These are phyloP conservation scores for Lethrus apterus DNA, from an alignment of 1,140 invertebrate species.

Conservation along the genomic window DNA sequence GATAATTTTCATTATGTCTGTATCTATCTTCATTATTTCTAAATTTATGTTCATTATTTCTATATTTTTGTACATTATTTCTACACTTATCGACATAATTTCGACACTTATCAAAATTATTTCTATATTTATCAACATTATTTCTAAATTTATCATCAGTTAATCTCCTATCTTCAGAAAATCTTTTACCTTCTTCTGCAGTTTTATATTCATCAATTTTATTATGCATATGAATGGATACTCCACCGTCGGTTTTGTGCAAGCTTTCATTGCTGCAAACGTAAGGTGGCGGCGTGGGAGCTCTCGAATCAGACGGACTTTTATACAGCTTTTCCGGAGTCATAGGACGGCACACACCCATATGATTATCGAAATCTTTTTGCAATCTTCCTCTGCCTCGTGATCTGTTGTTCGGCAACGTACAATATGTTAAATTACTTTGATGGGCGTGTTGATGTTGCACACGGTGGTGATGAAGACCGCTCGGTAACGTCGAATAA, in stretches of 20 bases:
- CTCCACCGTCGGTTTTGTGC: neutral
- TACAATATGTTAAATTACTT: slow-evolving; percentile 42
- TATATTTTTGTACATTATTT: slow-evolving; percentile 12
- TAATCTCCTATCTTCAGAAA: neutral
- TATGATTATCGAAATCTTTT: slow-evolving; percentile 30
- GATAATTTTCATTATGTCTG: too few species aligned
- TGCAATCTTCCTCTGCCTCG: slow-evolving; percentile 47
- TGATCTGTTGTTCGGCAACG: slow-evolving; percentile 41
- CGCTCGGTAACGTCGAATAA: slow-evolving; percentile 2
- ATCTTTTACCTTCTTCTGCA: slow-evolving; percentile 10
- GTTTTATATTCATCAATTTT: slow-evolving; percentile 14
- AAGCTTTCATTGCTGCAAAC: slow-evolving; percentile 21
- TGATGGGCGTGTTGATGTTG: slow-evolving; percentile 6
- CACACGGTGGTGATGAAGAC: neutral
- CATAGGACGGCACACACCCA: slow-evolving; percentile 38
- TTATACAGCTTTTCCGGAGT: slow-evolving; percentile 43
- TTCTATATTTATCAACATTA: slow-evolving; percentile 10
- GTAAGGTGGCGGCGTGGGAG: slow-evolving; percentile 42
- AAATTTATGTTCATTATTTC: slow-evolving; percentile 7
- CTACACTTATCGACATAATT: slow-evolving; percentile 5
- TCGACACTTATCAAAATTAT: slow-evolving; percentile 1
- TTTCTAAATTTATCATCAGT: slow-evolving; percentile 1
- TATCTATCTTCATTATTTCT: slow-evolving; percentile 7
- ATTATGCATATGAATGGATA: slow-evolving; percentile 14
- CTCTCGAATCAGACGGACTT: slow-evolving; percentile 38